Evolutionary conservation across 2,888 invertebrate genomes (phyloP), one percentile per base, ranked within the genome.

Genomic region (Drosophila affinis): DNA sequence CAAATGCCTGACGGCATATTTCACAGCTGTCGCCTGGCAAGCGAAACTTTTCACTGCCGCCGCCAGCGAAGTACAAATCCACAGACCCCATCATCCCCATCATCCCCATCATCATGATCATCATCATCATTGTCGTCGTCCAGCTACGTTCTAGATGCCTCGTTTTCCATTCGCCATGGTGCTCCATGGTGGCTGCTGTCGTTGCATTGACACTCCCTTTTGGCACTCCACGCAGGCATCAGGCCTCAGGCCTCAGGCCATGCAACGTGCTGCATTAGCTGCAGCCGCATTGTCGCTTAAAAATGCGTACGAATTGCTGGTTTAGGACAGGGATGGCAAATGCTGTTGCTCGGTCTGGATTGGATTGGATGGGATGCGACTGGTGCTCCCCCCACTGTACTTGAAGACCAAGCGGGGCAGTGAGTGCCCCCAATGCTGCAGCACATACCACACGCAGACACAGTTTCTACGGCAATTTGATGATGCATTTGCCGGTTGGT

Each of bases 1-100:
- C 86, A 89, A 87, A 87, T 89, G 86, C 81, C 88, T 89, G 79
- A 87, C 86, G 86, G 86, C 86, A 89, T 87, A 87, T 87, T 89
- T 89, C 86, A 87, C 86, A 87, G 86, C 88, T 89, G 86, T 86
- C 86, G 85, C 85, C 81, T 53, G 88, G 71, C 81, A 75, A 73
- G 81, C 71, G 75, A 88, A 83, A 83, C 78, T 84, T 84, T 86
- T 71, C 76, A 67, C 71, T 63, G 81, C 72, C 75, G 81, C 72
- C 75, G 74, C 69, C 81, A 74, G 65, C 81, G 70, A 69, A 69
- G 53, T 60, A 2, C 39, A 39, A 39, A 39, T 39, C 39, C 39
- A 39, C 4, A 5, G 14, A 5, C 39, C 5, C 34, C 34, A 10
- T 12, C 39, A 14, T 14, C 0, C 39, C 39, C 3, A 21, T 45